phyloP scores from a whole-genome alignment of 2,888 invertebrate genomes.

The Apamea epomidion region DNA sequence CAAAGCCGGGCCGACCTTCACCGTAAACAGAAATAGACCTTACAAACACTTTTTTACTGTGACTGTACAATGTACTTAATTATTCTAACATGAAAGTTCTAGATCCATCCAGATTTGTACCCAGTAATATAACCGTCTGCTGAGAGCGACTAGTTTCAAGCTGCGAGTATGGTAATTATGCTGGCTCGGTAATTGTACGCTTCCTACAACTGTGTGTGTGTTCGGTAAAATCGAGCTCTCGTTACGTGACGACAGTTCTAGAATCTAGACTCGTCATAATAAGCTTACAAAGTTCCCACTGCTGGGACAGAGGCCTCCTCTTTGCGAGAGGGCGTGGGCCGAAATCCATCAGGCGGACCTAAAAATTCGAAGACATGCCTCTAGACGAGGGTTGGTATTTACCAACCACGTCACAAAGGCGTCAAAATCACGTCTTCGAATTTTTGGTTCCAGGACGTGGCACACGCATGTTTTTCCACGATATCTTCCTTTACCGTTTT shows the following conservation, averaged over 20 bases:
- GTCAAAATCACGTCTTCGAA: no score
- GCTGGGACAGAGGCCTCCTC: no score
- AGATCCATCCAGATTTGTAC: background rate
- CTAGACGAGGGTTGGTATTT: background rate
- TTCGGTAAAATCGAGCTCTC: background rate
- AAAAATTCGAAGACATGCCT: no score
- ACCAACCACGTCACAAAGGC: no score
- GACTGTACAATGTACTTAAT: background rate
- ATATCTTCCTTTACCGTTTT: no score
- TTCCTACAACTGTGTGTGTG: slow-evolving; percentile 12
- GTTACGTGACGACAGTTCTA: slow-evolving; percentile 14
- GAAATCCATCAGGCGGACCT: background rate
- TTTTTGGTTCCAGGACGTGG: background rate
- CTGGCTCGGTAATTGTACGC: slow-evolving; percentile 13
- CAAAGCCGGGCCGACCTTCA: no score
- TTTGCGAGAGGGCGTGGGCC: no score
- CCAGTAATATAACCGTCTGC: background rate
- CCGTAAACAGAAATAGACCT: background rate
- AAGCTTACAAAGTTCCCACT: no score
- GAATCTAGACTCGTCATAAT: background rate
- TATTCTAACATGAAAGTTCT: background rate
- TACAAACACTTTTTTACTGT: background rate
- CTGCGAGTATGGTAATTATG: background rate
- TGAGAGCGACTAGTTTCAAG: background rate
- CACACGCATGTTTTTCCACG: no score